phyloP scores from a whole-genome alignment of 2,888 invertebrate species.

The Myopa testacea region DNA sequence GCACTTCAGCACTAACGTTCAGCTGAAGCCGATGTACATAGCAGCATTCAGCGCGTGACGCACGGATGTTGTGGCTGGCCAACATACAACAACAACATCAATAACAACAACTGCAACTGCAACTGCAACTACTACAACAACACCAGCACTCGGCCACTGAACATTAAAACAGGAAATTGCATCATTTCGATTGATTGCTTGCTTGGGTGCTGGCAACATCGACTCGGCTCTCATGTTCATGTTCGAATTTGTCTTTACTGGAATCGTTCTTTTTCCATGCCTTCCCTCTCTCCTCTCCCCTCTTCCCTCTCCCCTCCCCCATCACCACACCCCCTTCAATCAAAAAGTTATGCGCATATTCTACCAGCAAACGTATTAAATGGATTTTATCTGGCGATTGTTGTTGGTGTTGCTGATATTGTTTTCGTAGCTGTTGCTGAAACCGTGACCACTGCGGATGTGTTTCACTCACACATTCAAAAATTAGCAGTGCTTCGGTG shows the following conservation, averaged over 20 bases:
- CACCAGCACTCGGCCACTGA: constrained; percentile 14
- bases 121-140: neutral
- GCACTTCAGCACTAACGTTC: neutral
- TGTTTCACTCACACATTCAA: constrained; percentile 8
- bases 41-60: neutral
- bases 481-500: constrained; percentile 29
- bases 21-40: neutral
- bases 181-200: constrained; percentile 57
- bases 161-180: constrained; percentile 61
- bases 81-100: too few species aligned
- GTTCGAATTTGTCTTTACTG: neutral
- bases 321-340: neutral
- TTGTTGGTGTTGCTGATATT: constrained; percentile 10
- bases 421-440: too few species aligned
- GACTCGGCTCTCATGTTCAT: neutral
- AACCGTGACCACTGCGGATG: too few species aligned
- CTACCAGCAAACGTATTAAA: neutral
- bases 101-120: neutral
- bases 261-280: neutral
- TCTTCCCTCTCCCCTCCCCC: neutral
- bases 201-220: neutral
- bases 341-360: neutral
- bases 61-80: constrained; percentile 12
- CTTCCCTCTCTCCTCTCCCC: neutral
- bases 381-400: neutral